These are phyloP conservation scores for Drosophila elegans DNA, from an alignment of 1,140 invertebrate genomes.

Conservation along the genomic window DNA sequence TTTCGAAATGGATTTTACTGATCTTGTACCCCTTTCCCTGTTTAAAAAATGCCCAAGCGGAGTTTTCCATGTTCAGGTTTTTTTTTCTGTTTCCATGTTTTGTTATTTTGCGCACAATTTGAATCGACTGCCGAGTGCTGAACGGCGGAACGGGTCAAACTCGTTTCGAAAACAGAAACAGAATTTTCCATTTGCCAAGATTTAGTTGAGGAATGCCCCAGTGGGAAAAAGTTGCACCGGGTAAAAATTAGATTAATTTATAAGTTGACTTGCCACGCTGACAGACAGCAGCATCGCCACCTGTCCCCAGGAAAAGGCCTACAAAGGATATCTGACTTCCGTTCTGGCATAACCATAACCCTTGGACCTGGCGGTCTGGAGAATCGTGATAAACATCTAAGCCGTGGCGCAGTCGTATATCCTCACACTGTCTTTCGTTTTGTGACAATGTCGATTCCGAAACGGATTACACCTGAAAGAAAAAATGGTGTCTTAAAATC, in stretches of 20 bases:
- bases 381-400: slow-evolving; percentile 72
- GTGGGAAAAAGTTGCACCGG: slow-evolving; percentile 41
- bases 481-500: too few species aligned
- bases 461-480: slow-evolving; percentile 36
- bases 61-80: slow-evolving; percentile 42
- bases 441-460: slow-evolving; percentile 45
- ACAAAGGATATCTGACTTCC: slow-evolving; percentile 58
- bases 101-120: slow-evolving; percentile 45
- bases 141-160: slow-evolving; percentile 69
- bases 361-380: slow-evolving; percentile 8
- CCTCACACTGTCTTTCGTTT: slow-evolving; percentile 48
- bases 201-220: slow-evolving; percentile 39
- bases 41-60: slow-evolving; percentile 18
- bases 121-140: slow-evolving; percentile 29
- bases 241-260: slow-evolving; percentile 55
- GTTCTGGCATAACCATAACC: slow-evolving; percentile 25
- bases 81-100: slow-evolving; percentile 13
- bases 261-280: slow-evolving; percentile 34
- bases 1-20: slow-evolving; percentile 38
- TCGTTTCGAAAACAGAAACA: slow-evolving; percentile 68
- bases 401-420: slow-evolving; percentile 56
- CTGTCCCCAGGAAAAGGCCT: slow-evolving; percentile 29
- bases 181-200: slow-evolving; percentile 72
- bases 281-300: slow-evolving; percentile 23
- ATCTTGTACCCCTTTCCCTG: slow-evolving; percentile 36